phyloP scores from a whole-genome alignment of 2,113 vertebrate genomes.

The Sylvilagus bachmani region DNA sequence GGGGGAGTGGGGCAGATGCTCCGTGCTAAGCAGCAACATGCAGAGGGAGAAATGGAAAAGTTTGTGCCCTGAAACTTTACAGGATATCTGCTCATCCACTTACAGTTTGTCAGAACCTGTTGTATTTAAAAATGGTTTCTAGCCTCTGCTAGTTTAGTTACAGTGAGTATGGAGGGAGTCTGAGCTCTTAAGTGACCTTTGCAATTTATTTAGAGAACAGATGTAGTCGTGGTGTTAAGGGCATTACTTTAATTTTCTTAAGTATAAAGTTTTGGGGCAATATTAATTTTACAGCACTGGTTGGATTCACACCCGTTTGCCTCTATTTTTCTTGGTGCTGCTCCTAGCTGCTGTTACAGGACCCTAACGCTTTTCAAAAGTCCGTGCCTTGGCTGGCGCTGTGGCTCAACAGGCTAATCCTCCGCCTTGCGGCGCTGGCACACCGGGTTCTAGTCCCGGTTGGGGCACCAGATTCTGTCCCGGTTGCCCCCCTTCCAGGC shows the following conservation, averaged over 20 bases:
- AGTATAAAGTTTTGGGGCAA: neutral
- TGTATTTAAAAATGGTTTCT: constrained; percentile 18
- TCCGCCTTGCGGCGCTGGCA: too few species aligned
- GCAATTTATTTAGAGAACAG: constrained; percentile 29
- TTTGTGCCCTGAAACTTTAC: neutral
- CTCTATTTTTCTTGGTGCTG: neutral
- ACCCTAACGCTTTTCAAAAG: constrained; percentile 26
- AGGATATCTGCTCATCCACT: neutral
- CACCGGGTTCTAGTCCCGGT: too few species aligned
- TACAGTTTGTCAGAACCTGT: constrained; percentile 12
- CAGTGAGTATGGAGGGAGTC: neutral
- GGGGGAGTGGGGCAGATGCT: neutral
- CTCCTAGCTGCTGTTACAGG: neutral
- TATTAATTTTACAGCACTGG: neutral
- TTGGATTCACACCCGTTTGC: neutral
- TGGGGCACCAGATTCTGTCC: too few species aligned
- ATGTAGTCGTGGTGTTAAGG: neutral
- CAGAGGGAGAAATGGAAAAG: neutral
- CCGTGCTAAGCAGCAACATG: constrained; percentile 13
- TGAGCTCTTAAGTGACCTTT: constrained; percentile 5
- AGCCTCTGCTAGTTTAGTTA: neutral
- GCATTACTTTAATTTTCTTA: neutral
- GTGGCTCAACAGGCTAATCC: too few species aligned
- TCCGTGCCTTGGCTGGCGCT: neutral
- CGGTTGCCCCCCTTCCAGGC: too few species aligned